These are phyloP conservation scores for Hypomecis atomaria DNA, from an alignment of 2,888 invertebrate genomes.

Conservation along the genomic window DNA sequence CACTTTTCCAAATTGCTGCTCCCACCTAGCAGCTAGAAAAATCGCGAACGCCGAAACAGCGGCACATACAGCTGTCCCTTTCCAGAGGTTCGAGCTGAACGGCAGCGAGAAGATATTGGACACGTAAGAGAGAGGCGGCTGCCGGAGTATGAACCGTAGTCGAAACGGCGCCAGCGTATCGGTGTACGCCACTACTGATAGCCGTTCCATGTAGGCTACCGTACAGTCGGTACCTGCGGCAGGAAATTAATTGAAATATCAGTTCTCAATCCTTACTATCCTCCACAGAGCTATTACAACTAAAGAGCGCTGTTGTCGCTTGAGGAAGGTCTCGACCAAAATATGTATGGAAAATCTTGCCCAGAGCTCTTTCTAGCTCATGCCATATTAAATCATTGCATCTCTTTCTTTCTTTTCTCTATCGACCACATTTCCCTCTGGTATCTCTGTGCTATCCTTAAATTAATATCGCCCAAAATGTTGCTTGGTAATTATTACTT, in stretches of 20 bases:
- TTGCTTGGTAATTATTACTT: too few species aligned
- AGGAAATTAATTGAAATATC: background rate
- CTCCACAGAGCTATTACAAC: too few species aligned
- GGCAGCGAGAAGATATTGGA: conserved; percentile 87
- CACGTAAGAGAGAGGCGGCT: conserved; percentile 87
- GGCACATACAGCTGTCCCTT: conserved; percentile 73
- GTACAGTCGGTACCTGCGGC: conserved; percentile 64
- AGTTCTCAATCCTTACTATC: too few species aligned
- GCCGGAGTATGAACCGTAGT: conserved; percentile 85
- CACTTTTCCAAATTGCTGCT: conserved; percentile 52
- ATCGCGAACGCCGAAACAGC: conserved; percentile 63
- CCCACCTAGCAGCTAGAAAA: conserved; percentile 69
- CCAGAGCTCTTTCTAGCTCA: too few species aligned
- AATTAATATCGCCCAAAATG: too few species aligned
- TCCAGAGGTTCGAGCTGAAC: conserved; percentile 86
- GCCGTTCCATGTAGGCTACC: conserved; percentile 51
- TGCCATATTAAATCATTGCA: too few species aligned
- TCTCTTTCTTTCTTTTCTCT: too few species aligned
- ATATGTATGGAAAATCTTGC: too few species aligned
- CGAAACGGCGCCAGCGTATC: conserved; percentile 74
- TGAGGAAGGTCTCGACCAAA: too few species aligned
- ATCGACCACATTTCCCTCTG: too few species aligned
- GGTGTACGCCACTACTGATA: conserved; percentile 72
- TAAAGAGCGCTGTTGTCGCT: too few species aligned
- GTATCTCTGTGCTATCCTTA: too few species aligned